Base-by-base conservation (phyloP, 2,797 vertebrate species). In the Anisognathus igniventris region DNA sequence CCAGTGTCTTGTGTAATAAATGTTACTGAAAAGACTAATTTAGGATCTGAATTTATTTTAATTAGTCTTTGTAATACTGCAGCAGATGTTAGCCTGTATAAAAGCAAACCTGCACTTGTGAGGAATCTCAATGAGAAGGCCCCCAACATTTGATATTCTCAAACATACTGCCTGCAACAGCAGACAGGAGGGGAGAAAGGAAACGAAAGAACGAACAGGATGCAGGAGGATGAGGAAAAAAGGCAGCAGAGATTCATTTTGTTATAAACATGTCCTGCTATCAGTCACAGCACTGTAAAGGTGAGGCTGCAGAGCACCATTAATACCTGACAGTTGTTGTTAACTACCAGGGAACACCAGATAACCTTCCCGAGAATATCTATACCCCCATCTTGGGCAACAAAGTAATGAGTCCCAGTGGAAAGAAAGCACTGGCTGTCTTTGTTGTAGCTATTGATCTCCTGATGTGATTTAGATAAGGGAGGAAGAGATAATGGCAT, bases 391-490 rank as follows among this genome's bases (percentile, higher is more conserved):
- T 97, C 95, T 96, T 80, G 92, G 94, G 96, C 78, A 74, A 94
- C 86, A 86, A 97, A 97, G 96, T 98, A 98, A 98, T 98, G 97
- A 98, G 97, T 97, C 98, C 97, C 98, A 95, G 89, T 53, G 97
- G 98, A 98, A 97, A 95, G 95, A 86, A 96, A 95, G 95, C 95
- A 94, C 95, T 44, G 50, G 88, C 90, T 1, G 78, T 91, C 97
- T 98, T 98, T 98, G 98, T 98, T 98, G 97, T 97, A 98, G 89
- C 92, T 98, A 98, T 98, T 81, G 98, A 98, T 98, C 97, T 97
- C 80, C 96, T 97, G 98, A 98, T 98, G 97, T 98, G 97, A 98
- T 98, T 98, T 98, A 98, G 98, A 98, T 97, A 97, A 98, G 97
- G 70, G 96, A 98, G 97, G 97, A 97, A 98, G 97, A 98, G 98